Evolutionary conservation across 1,140 invertebrate species (phyloP), one percentile per base, ranked within the genome.

Genomic region (Reticulitermes speratus): DNA sequence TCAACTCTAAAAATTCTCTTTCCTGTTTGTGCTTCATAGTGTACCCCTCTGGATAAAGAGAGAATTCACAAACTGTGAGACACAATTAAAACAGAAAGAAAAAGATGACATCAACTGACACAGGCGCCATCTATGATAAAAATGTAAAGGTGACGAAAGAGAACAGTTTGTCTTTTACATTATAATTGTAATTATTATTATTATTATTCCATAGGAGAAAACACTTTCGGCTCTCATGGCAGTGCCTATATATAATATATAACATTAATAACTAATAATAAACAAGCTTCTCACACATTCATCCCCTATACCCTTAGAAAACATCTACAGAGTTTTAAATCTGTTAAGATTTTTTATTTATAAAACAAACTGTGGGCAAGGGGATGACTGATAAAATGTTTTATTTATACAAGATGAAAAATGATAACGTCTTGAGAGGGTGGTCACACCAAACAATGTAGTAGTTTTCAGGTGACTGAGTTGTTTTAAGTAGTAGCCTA

Each of bases 241-340:
- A 75, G 65, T 75, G 65, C 65, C 65, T 75, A 75, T 75, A 75
- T 75, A 75, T 75, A 75, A 75, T 75, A 75, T 75, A 75, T 75
- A 75, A 55, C n/a, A 75, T 75, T 75, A 75, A 75, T 75, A 75
- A 75, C 65, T 75, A 75, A 75, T 75, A 30, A 75, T 75, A 75
- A 75, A 75, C 65, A 75, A 75, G 65, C 65, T 75, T 75, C n/a
- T 75, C 65, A 75, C 65, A 75, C 65, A 75, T n/a, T 30, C 65
- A 75, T 75, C 25, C 65, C 65, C 65, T 75, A 75, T 75, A 14
- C 65, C 65, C 65, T 75, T 30, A 25, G n/a, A 75, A 75, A 25
- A 75, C 52, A 55, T 12, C 65, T 75, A 75, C 65, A 75, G 65
- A 14, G n/a, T 75, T 75, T 75, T 75, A 75, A 75, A 75, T 75